Evolutionary conservation across 2,888 invertebrate species (phyloP).

Genomic region (Plutella xylostella): DNA sequence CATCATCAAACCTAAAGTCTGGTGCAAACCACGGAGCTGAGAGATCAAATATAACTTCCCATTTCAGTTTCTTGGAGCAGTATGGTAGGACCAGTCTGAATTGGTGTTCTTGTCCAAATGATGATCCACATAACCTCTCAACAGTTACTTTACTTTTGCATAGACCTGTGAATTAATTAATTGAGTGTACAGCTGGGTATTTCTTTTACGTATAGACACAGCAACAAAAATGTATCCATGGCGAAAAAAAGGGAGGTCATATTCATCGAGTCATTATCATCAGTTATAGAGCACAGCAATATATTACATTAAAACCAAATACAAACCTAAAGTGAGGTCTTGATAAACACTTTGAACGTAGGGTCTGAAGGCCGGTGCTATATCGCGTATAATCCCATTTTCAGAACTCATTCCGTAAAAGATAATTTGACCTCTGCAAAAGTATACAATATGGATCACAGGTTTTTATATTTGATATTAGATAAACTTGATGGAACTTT

Average conservation of each 20-base stretch:
- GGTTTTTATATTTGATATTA: too few relatives aligned
- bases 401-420: too few relatives aligned
- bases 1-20: conserved; percentile 80
- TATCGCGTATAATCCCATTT: conserved; percentile 39
- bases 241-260: neutral
- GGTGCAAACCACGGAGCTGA: conserved; percentile 75
- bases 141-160: conserved; percentile 59
- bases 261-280: neutral
- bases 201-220: neutral
- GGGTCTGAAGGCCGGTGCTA: conserved; percentile 52
- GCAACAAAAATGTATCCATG: neutral
- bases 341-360: conserved; percentile 53
- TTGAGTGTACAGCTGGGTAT: neutral
- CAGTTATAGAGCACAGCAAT: neutral
- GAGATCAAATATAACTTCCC: conserved; percentile 78
- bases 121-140: conserved; percentile 43
- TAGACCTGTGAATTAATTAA: conserved; percentile 34
- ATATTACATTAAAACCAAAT: neutral
- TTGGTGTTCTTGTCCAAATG: conserved; percentile 55
- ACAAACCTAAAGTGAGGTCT: conserved; percentile 52
- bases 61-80: conserved; percentile 74
- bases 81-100: conserved; percentile 77
- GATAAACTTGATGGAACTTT: too few relatives aligned
- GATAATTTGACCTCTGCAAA: too few relatives aligned
- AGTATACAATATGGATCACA: too few relatives aligned